Base-by-base conservation (phyloP, 1,140 invertebrate species). In the Scaptomyza graminum region DNA sequence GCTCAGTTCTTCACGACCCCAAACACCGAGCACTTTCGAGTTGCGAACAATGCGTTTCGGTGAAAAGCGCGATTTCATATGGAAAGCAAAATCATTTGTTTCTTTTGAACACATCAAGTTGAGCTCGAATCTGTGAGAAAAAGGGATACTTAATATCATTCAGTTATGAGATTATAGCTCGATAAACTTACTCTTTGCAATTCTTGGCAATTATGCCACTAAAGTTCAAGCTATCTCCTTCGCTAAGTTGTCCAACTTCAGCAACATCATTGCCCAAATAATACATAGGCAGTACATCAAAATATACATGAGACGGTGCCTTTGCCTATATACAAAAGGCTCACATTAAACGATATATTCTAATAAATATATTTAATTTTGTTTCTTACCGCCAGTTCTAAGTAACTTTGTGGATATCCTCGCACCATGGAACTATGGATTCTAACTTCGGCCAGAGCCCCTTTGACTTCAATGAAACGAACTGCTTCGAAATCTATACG, bases 401-500 rank as follows among this genome's bases (percentile, higher is more conserved):
- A 66, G 49, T 92, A 87, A 44, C 92, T 91, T 75, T 93, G 92
- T 0, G 93, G 93, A 82, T 94, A 94, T 16, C 90, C 85, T 5
- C 87, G 69, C 3, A 93, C 72, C 61, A 78, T 76, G 0, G 78
- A 84, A 13, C 93, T 91, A 22, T 92, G 90, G 50, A 92, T 91
- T 65, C 82, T 90, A 1, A 92, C 90, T 46, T 93, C 92, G 50
- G 93, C 92, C 3, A 95, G 88, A 47, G 94, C 93, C 2, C 95
- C 95, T 50, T 94, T 92, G 9, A 95, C 91, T 59, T 93, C 87
- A 7, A 96, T 49, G 37, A 90, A 81, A 1, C 90, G 93, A 11
- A 95, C 91, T 37, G 92, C 92, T 18, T 92, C 85, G 16, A 94
- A 90, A 3, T 94, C 93, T 2, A 95, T 71, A 60, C 95, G 92